Evolutionary conservation across 2,797 vertebrate genomes (phyloP).

Genomic region (Malacoraja senta): DNA sequence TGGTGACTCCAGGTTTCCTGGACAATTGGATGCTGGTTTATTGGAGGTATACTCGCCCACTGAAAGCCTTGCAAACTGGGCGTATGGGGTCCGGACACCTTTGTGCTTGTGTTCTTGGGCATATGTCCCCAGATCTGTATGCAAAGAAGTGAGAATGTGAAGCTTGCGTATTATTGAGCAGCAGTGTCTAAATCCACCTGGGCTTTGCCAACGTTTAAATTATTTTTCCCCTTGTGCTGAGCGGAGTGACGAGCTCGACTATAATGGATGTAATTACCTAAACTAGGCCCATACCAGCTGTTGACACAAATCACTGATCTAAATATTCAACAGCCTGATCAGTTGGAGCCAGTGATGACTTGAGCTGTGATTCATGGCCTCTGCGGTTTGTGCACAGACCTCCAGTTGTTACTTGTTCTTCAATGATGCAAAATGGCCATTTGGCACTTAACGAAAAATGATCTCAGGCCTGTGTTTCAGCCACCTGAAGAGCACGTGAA

Average conservation of each 20-base stretch:
- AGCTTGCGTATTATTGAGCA: neutral
- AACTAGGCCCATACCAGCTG: neutral
- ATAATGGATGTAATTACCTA: constrained; percentile 35
- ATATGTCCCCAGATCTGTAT: neutral
- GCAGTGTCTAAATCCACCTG: neutral
- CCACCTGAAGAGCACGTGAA: no score
- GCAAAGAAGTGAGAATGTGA: neutral
- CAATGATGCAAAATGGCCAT: neutral
- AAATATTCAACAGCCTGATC: constrained; percentile 24
- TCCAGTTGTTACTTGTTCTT: neutral
- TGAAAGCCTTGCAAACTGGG: neutral
- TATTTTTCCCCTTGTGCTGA: constrained; percentile 5
- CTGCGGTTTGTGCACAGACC: neutral
- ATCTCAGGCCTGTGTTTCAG: neutral
- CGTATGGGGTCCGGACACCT: neutral
- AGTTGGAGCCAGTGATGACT: neutral
- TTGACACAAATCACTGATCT: constrained; percentile 29
- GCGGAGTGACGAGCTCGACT: neutral
- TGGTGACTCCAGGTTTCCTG: no score
- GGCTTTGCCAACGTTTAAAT: neutral
- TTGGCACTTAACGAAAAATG: constrained; percentile 11
- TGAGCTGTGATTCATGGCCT: constrained; percentile 15
- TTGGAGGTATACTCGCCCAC: no score
- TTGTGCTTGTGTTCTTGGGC: neutral
- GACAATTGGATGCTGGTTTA: no score